phyloP scores from a whole-genome alignment of 2,797 vertebrate genomes.

The Synanceia verrucosa region DNA sequence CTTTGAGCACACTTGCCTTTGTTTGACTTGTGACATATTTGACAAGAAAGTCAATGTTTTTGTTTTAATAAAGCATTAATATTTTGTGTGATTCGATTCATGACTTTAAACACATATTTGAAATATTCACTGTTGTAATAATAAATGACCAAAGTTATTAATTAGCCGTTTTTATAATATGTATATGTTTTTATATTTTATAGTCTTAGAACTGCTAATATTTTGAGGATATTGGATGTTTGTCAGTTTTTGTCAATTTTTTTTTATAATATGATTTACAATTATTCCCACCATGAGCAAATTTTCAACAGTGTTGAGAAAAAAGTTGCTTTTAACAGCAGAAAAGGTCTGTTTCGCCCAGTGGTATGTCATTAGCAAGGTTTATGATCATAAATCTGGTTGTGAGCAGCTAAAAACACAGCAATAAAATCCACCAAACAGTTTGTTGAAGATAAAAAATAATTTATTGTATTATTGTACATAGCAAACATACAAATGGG shows the following conservation, averaged over 20 bases:
- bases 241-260: too few relatives aligned
- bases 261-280: too few relatives aligned
- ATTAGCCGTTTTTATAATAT: background rate
- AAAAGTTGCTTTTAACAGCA: too few relatives aligned
- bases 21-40: constrained; percentile 25
- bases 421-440: background rate
- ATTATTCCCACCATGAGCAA: too few relatives aligned
- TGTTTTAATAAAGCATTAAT: constrained; percentile 13
- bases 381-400: background rate
- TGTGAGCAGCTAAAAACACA: background rate
- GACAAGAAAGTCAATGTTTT: constrained; percentile 18
- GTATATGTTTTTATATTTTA: too few relatives aligned
- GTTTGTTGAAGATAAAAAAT: constrained; percentile 32
- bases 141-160: background rate
- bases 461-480: constrained; percentile 58
- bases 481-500: constrained; percentile 39
- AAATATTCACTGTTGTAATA: background rate
- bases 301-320: too few relatives aligned
- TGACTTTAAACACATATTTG: background rate
- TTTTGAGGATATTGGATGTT: too few relatives aligned
- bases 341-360: background rate
- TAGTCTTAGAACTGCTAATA: too few relatives aligned
- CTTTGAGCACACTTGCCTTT: constrained; percentile 3
- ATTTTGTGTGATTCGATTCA: constrained; percentile 11
- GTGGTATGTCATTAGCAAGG: background rate